phyloP scores from a whole-genome alignment of 2,797 vertebrate genomes.

The Galaxias olidus region DNA sequence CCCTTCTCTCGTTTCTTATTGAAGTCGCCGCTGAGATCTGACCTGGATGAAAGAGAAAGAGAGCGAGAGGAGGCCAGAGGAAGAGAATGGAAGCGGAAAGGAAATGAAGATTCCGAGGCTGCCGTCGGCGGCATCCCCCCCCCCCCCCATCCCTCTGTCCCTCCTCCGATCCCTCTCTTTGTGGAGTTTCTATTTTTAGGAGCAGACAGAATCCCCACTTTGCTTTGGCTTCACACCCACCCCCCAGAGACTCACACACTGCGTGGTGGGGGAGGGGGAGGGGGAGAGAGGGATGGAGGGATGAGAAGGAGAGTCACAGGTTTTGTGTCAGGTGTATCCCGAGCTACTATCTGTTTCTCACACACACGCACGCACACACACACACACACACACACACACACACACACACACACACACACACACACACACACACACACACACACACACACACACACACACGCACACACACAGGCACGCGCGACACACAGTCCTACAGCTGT shows the following conservation, averaged over 20 bases:
- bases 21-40: background rate
- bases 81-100: background rate
- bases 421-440: no score
- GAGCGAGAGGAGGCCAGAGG: background rate
- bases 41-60: background rate
- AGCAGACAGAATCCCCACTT: no score
- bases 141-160: background rate
- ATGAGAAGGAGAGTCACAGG: background rate
- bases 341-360: background rate
- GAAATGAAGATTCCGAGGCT: background rate
- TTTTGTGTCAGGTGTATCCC: background rate
- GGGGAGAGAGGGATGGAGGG: background rate
- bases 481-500: no score
- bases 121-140: background rate
- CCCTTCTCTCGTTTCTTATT: background rate
- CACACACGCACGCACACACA: background rate
- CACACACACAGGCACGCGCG: no score
- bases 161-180: background rate
- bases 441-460: no score
- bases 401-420: no score
- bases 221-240: no score
- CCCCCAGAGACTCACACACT: background rate
- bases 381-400: constrained; percentile 2
- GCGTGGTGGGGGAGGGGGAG: background rate
- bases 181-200: background rate